Percentiles rank a stretch among this genome's conserved stretches.
phyloP scores from a whole-genome alignment of 1,140 invertebrate species.

The Metaphire vulgaris region DNA sequence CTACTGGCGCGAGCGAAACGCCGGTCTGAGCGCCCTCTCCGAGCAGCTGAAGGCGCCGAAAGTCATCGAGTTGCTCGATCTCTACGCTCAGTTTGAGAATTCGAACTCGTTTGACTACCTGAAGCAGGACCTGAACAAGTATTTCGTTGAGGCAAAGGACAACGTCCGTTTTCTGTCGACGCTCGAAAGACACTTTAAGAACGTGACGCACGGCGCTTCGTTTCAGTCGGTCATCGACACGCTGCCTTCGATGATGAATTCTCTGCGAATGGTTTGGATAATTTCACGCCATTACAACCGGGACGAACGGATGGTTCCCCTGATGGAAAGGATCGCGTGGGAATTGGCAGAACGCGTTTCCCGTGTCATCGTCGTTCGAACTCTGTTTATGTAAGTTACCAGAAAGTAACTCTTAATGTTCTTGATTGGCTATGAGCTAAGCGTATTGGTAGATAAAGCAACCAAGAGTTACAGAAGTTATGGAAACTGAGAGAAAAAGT shows the following conservation, averaged over 20 bases:
- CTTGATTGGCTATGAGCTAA: not conserved
- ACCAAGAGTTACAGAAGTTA: not conserved
- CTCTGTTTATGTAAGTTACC: slow-evolving; percentile 58
- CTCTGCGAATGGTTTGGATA: slow-evolving; percentile 58
- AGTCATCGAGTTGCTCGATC: slow-evolving; percentile 59
- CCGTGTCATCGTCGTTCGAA: slow-evolving; percentile 63
- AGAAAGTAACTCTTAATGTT: not conserved
- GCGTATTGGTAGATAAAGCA: slow-evolving; percentile 2
- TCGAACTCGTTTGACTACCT: slow-evolving; percentile 15
- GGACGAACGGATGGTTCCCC: slow-evolving; percentile 44
- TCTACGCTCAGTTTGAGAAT: slow-evolving; percentile 54
- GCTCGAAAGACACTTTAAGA: slow-evolving; percentile 71
- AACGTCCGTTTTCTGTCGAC: slow-evolving; percentile 75
- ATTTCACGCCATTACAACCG: slow-evolving; percentile 54
- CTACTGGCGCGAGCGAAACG: slow-evolving; percentile 72
- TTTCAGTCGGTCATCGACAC: slow-evolving; percentile 61
- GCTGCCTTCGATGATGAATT: slow-evolving; percentile 70
- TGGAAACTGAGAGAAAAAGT: too few species aligned
- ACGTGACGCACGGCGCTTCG: slow-evolving; percentile 63
- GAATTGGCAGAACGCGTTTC: slow-evolving; percentile 68
- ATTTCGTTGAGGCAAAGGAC: slow-evolving; percentile 71
- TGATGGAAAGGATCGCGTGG: slow-evolving; percentile 73
- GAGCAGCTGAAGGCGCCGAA: slow-evolving; percentile 71
- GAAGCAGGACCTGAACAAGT: slow-evolving; percentile 58
- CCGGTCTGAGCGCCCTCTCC: slow-evolving; percentile 65